Evolutionary conservation across 2,797 vertebrate species (phyloP).

Genomic region (Epinephelus coioides): DNA sequence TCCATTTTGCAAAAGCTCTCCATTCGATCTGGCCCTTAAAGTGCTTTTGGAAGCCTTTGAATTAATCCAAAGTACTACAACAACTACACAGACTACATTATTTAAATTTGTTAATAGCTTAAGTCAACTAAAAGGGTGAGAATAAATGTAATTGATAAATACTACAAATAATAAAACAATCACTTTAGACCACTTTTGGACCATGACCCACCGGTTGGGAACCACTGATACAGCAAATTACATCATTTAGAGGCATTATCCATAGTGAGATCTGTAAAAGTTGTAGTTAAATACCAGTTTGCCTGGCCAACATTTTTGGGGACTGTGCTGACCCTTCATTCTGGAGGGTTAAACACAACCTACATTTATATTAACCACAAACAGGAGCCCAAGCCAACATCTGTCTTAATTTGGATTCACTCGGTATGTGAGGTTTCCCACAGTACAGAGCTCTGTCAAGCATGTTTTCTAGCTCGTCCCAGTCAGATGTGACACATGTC

Average conservation of each 20-base stretch:
- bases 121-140: not conserved
- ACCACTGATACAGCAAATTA: not conserved
- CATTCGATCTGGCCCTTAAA: not conserved
- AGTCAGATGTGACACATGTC: not conserved
- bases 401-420: constrained; percentile 30
- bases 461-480: not conserved
- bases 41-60: not conserved
- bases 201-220: no score
- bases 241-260: not conserved
- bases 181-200: no score
- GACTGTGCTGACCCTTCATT: constrained; percentile 20
- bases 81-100: no score
- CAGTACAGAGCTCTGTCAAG: not conserved
- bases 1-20: no score
- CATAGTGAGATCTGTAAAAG: constrained; percentile 2
- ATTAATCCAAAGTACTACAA: not conserved
- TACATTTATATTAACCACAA: constrained; percentile 50
- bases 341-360: constrained; percentile 14
- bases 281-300: constrained; percentile 22
- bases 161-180: not conserved
- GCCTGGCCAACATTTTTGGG: constrained; percentile 13
- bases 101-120: not conserved
- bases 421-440: constrained; percentile 9
- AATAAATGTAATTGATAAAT: not conserved
- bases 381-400: constrained; percentile 29